Evolutionary conservation across 2,797 vertebrate genomes (phyloP), one percentile per base, ranked within the genome.

Genomic region (Bryconaethiops microstoma): DNA sequence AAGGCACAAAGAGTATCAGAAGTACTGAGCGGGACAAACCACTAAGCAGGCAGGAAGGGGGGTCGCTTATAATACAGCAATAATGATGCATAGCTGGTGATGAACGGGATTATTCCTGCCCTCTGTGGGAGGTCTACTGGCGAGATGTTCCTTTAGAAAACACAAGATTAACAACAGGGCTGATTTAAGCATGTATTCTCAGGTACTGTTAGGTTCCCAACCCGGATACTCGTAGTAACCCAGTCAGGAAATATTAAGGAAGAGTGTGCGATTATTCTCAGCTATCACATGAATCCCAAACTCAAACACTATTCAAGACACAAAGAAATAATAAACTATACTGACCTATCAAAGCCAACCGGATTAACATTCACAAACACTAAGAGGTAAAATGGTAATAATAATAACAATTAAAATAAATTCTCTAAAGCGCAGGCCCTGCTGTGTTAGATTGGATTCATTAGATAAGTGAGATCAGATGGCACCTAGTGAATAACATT

Each of bases 401-500:
- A n/a, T n/a, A n/a, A n/a, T 17, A 16, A 69, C 59, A 42, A 77
- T 39, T n/a, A 19, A n/a, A n/a, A n/a, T n/a, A n/a, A n/a, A n/a
- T n/a, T 16, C 17, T 29, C 57, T 17, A 25, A 55, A 68, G 50
- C n/a, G 35, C 54, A 50, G 67, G 29, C 39, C 67, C 35, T 78
- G 65, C 60, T 83, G 71, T 39, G 39, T 64, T 59, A 65, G 39
- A 76, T 45, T 73, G 60, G 67, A 65, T 79, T 81, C 68, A 74
- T 54, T 74, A 52, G 74, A 50, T 71, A 70, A 68, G 77, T 59
- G 64, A 67, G 77, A 75, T 80, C 70, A 86, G 74, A 82, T 80
- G 78, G 42, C 57, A 63, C 71, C 77, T 62, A 57, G 80, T 85
- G 83, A 81, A 62, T 69, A 17, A 35, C 83, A 71, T 83, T 86